Percentiles rank a stretch among this genome's conserved stretches.
Conservation (phyloP, 2,888 invertebrate species). For the Eilema caniola region DNA sequence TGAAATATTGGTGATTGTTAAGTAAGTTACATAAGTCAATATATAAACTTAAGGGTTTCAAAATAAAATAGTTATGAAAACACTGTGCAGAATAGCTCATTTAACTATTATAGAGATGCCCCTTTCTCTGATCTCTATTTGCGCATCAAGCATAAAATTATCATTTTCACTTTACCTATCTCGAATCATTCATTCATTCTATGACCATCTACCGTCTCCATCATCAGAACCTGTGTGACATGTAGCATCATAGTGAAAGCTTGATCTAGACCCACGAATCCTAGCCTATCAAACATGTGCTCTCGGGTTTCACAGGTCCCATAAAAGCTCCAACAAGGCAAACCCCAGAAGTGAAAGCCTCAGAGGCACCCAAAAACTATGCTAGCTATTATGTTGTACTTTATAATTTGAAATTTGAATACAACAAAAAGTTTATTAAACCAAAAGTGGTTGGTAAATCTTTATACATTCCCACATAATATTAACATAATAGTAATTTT, state of each 20-base stretch:
- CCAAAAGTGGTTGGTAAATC: slow-evolving; percentile 34
- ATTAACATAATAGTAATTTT: slow-evolving; percentile 64
- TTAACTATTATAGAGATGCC: not conserved
- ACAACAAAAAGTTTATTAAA: too few species aligned
- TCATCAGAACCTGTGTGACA: not conserved
- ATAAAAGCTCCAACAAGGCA: not conserved
- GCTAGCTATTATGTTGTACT: too few species aligned
- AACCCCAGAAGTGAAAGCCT: not conserved
- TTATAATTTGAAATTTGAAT: too few species aligned
- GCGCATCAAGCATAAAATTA: not conserved
- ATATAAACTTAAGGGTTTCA: slow-evolving; percentile 27
- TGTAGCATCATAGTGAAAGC: not conserved
- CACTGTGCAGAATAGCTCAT: not conserved
- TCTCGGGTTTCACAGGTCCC: too few species aligned
- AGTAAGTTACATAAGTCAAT: slow-evolving; percentile 9
- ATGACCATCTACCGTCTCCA: not conserved
- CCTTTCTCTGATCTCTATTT: not conserved
- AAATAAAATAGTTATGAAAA: slow-evolving; percentile 14
- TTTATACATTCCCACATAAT: slow-evolving; percentile 25
- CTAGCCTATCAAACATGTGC: not conserved
- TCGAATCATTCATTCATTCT: too few species aligned
- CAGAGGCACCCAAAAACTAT: not conserved
- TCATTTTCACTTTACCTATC: not conserved
- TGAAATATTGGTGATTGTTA: slow-evolving; percentile 41
- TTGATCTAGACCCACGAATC: not conserved